Percentiles rank a stretch among this genome's conserved stretches.
These are phyloP conservation scores for Shinisaurus crocodilurus DNA, from an alignment of 2,113 vertebrate species.

Conservation along the genomic window DNA sequence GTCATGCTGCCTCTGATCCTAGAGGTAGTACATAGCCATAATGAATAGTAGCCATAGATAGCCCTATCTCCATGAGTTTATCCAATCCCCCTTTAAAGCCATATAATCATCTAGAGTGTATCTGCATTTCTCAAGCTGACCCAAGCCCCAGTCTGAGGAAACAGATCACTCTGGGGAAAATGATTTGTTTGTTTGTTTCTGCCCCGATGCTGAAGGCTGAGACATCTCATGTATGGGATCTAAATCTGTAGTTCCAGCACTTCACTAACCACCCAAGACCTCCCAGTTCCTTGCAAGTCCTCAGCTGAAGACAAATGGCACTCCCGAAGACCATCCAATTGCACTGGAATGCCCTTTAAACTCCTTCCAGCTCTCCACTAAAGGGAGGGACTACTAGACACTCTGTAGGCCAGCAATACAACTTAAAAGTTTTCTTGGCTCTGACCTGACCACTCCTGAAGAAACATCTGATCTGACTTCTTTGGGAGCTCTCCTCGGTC, in stretches of 20 bases:
- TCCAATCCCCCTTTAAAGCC: not conserved
- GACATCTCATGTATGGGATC: not conserved
- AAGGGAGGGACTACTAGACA: not conserved
- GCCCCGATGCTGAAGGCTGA: not conserved
- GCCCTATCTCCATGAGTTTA: not conserved
- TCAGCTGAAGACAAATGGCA: not conserved
- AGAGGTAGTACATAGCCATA: not conserved
- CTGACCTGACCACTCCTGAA: not conserved
- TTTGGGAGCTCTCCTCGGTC: conserved; percentile 17
- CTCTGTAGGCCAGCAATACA: not conserved
- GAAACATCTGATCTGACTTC: conserved; percentile 10
- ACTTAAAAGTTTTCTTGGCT: not conserved
- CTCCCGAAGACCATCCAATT: not conserved
- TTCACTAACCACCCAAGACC: not conserved
- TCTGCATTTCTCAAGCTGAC: not conserved
- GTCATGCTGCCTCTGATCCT: not conserved
- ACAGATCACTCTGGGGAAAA: not conserved
- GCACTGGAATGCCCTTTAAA: not conserved
- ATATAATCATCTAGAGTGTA: not conserved
- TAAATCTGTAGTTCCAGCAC: not conserved
- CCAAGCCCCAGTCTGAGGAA: not conserved
- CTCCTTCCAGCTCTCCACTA: not conserved
- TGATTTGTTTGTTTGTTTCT: not conserved
- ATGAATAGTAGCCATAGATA: not conserved
- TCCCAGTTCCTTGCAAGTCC: not conserved